Percentiles rank a stretch among this genome's conserved stretches.
Evolutionary conservation across 2,113 vertebrate genomes (phyloP).

Genomic region (Sebastes schlegelii): DNA sequence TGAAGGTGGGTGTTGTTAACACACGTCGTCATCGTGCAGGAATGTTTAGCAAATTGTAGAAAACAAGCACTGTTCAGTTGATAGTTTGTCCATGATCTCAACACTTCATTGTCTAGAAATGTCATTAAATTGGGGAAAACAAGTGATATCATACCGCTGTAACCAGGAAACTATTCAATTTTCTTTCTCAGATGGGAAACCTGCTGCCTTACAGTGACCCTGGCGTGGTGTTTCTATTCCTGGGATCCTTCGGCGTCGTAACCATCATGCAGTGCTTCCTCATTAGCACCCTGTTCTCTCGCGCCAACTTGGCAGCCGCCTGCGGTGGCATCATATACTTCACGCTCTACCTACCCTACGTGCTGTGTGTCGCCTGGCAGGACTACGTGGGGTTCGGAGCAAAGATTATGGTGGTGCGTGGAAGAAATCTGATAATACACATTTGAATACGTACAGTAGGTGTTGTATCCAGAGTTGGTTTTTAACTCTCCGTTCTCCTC

Average conservation of each 20-base stretch:
- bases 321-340: constrained; percentile 98
- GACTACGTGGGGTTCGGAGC: constrained; percentile 91
- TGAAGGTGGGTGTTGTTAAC: constrained; percentile 87
- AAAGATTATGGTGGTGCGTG: constrained; percentile 92
- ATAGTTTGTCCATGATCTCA: background rate
- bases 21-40: constrained; percentile 8
- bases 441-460: background rate
- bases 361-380: constrained; percentile 96
- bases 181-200: constrained; percentile 88
- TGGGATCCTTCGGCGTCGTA: constrained; percentile 91
- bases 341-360: constrained; percentile 94
- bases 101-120: constrained; percentile 9
- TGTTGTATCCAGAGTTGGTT: constrained; percentile 6
- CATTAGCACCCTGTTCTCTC: constrained; percentile 96
- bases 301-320: constrained; percentile 95
- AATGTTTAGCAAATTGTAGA: constrained; percentile 36
- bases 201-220: constrained; percentile 96
- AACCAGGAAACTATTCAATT: background rate
- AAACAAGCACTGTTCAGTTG: constrained; percentile 14
- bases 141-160: constrained; percentile 33
- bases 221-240: constrained; percentile 92
- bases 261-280: constrained; percentile 98
- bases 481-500: constrained; percentile 21
- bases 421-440: background rate
- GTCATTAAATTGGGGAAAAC: constrained; percentile 33